Conservation (phyloP, 2,797 vertebrate genomes). For the Phrynocephalus vlangalii region DNA sequence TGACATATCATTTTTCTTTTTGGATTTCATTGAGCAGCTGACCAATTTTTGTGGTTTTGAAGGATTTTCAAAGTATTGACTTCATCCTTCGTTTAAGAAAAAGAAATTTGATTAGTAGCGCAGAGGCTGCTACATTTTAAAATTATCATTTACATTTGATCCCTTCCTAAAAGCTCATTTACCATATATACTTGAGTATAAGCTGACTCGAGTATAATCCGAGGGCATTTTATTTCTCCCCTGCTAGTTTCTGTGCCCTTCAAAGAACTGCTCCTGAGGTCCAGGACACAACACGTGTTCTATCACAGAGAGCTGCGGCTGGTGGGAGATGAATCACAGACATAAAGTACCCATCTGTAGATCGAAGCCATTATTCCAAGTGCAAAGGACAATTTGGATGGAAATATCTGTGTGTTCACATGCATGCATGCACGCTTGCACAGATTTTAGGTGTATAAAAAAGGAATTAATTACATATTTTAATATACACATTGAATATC, state of each 20-base stretch:
- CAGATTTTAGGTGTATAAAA: neutral
- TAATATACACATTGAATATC: neutral
- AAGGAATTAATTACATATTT: neutral
- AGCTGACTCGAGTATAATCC: too few relatives aligned
- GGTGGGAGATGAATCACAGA: neutral
- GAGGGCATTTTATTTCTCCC: neutral
- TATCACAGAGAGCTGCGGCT: neutral
- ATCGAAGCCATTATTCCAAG: neutral
- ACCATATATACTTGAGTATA: too few relatives aligned
- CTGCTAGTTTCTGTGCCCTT: neutral
- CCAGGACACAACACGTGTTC: neutral
- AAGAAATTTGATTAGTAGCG: slow-evolving; percentile 5
- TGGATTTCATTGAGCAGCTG: neutral
- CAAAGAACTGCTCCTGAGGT: neutral
- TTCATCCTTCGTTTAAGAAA: slow-evolving; percentile 1
- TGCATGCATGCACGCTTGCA: neutral
- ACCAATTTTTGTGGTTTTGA: neutral
- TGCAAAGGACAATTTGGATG: neutral
- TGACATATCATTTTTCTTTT: neutral
- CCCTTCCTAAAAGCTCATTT: neutral
- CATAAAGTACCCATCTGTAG: neutral
- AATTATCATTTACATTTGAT: neutral
- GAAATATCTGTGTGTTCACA: neutral
- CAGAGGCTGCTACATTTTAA: neutral
- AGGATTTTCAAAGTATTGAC: neutral